Evolutionary conservation across 2,888 invertebrate species (phyloP).

Genomic region (Andricus curvator): DNA sequence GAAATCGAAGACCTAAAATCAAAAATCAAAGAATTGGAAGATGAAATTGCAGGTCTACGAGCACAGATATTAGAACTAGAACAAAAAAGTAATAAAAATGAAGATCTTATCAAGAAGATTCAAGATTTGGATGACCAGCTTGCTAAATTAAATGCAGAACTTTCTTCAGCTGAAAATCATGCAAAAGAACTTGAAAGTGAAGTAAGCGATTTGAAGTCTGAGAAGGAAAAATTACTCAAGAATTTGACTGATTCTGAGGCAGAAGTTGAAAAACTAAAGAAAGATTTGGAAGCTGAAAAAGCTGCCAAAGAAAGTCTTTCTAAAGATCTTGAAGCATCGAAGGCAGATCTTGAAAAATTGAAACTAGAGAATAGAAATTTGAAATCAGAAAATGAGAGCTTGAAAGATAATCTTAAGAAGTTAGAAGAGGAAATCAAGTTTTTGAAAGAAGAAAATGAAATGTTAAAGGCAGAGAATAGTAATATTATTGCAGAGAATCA

Average conservation of each 20-base stretch:
- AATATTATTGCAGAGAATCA: conserved; percentile 9
- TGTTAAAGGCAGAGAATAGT: neutral
- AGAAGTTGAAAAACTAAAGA: conserved; percentile 53
- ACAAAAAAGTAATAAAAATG: conserved; percentile 50
- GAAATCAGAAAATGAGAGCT: conserved; percentile 50
- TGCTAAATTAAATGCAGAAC: conserved; percentile 33
- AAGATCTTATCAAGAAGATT: conserved; percentile 48
- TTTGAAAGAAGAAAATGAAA: neutral
- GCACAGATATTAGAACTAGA: conserved; percentile 51
- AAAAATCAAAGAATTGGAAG: conserved; percentile 51
- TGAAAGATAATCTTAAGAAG: conserved; percentile 47
- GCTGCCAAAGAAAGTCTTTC: neutral
- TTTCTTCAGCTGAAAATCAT: conserved; percentile 44
- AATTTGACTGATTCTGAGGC: conserved; percentile 50
- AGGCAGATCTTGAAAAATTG: conserved; percentile 50
- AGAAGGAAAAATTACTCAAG: conserved; percentile 47
- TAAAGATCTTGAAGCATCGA: conserved; percentile 42
- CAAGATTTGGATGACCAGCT: conserved; percentile 50
- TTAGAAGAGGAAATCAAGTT: conserved; percentile 36
- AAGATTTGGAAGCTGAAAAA: conserved; percentile 45
- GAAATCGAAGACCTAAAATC: conserved; percentile 42
- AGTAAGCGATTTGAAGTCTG: conserved; percentile 43
- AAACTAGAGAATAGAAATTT: conserved; percentile 47
- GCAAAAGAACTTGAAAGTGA: conserved; percentile 29
- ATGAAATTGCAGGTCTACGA: conserved; percentile 54